Percentiles rank a stretch among this genome's conserved stretches.
Conservation (phyloP, 2,797 vertebrate genomes). For the Phrynocephalus forsythii region DNA sequence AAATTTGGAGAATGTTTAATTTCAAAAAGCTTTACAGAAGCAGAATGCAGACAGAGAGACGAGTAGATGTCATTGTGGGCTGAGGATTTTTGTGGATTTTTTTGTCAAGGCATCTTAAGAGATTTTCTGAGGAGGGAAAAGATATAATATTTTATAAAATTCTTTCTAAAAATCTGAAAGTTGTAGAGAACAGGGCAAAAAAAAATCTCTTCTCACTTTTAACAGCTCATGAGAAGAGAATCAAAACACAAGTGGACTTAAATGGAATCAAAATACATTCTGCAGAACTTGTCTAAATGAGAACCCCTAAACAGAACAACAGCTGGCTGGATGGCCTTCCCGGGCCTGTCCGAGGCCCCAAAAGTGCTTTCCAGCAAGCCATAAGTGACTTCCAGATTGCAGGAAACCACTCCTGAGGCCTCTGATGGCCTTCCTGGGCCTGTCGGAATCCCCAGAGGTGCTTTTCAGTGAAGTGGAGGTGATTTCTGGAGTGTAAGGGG, state of each 20-base stretch:
- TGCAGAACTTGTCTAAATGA: not conserved
- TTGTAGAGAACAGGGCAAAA: not conserved
- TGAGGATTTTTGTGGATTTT: not conserved
- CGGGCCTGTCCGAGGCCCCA: too few species aligned
- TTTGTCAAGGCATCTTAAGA: not conserved
- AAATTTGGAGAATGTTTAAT: not conserved
- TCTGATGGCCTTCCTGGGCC: too few species aligned
- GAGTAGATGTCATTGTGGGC: not conserved
- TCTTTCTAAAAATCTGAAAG: not conserved
- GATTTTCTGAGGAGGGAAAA: not conserved
- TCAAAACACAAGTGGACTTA: not conserved
- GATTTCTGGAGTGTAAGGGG: too few species aligned
- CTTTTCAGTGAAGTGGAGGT: too few species aligned
- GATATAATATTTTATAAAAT: slow-evolving; percentile 7
- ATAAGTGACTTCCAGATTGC: too few species aligned
- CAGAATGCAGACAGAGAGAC: not conserved
- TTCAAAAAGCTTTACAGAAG: not conserved
- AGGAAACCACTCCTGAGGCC: too few species aligned
- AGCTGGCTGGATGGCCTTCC: too few species aligned
- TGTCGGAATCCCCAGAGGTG: too few species aligned
- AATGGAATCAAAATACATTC: not conserved
- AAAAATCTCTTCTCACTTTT: not conserved
- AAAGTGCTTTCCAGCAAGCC: too few species aligned
- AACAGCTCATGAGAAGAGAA: not conserved
- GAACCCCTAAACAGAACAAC: too few species aligned